Conservation (phyloP, 1,140 invertebrate genomes). For the Drosophila micromelanica region DNA sequence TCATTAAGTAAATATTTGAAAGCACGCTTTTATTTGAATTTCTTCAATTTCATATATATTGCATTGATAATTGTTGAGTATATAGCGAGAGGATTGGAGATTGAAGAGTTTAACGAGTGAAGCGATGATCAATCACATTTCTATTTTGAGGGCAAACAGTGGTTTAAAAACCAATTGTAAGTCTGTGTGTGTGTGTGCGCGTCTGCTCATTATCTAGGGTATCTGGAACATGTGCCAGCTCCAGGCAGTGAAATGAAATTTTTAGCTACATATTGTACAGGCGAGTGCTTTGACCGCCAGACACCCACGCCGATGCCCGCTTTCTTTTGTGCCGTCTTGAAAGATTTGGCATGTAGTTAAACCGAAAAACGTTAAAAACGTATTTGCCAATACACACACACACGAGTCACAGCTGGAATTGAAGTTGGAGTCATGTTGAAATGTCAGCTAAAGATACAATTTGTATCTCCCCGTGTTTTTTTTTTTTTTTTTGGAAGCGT, state of each 20-base stretch:
- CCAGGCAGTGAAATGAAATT: conserved; percentile 42
- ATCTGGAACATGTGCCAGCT: conserved; percentile 26
- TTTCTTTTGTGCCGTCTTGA: conserved; percentile 66
- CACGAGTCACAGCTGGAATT: conserved; percentile 29
- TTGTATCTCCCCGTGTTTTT: conserved; percentile 64
- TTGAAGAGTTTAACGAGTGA: conserved; percentile 2
- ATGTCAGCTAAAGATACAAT: conserved; percentile 74
- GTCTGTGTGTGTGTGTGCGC: conserved; percentile 6
- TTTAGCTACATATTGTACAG: conserved; percentile 26
- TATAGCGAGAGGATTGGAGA: conserved; percentile 17
- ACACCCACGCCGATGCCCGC: conserved; percentile 59
- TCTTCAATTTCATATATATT: conserved; percentile 21
- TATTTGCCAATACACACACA: conserved; percentile 51
- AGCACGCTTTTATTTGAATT: conserved; percentile 6
- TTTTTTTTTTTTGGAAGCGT: conserved; percentile 62
- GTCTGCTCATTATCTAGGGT: conserved; percentile 27
- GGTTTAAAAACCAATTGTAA: conserved; percentile 42
- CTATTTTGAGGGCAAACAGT: conserved; percentile 57
- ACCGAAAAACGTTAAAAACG: conserved; percentile 19
- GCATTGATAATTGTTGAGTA: conserved; percentile 37
- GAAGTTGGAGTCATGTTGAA: conserved; percentile 64
- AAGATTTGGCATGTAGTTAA: conserved; percentile 46
- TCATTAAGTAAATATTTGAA: conserved; percentile 57
- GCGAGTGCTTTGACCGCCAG: conserved; percentile 71
- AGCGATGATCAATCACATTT: conserved; percentile 65